These are phyloP conservation scores for Vimba vimba DNA, from an alignment of 2,113 vertebrate species.

Conservation along the genomic window DNA sequence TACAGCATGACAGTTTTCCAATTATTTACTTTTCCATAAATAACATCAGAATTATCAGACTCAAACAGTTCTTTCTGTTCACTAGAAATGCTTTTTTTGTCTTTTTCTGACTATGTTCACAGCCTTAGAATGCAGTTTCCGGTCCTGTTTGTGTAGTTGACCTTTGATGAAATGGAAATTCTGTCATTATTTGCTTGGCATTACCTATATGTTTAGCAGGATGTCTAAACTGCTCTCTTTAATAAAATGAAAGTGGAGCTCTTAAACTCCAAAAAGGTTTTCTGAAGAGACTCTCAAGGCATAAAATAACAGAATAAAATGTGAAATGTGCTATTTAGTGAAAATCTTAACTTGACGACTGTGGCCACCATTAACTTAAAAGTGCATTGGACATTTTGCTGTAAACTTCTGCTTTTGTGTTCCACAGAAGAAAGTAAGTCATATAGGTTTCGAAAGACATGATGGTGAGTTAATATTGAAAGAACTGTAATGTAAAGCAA, in stretches of 20 bases:
- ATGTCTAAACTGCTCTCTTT: neutral
- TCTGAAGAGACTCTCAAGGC: neutral
- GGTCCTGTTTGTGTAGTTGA: neutral
- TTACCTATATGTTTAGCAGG: neutral
- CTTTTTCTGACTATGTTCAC: neutral
- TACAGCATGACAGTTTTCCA: slow-evolving; percentile 60
- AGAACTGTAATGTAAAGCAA: neutral
- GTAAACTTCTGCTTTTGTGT: neutral
- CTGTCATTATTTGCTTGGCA: neutral
- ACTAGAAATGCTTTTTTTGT: neutral
- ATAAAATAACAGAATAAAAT: neutral
- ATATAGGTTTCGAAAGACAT: neutral
- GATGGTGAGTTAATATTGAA: neutral
- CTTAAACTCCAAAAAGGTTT: neutral
- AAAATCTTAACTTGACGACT: neutral
- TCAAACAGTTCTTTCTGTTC: neutral
- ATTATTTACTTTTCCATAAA: slow-evolving; percentile 62
- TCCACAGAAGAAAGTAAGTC: neutral
- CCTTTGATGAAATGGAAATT: neutral
- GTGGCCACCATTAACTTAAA: neutral
- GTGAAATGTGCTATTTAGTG: neutral
- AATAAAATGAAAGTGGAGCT: neutral
- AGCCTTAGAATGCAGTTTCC: neutral
- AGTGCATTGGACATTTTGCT: neutral
- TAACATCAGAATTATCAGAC: slow-evolving; percentile 54